Evolutionary conservation across 2,888 invertebrate genomes (phyloP), one percentile per base, ranked within the genome.

Genomic region (Phengaris alcon): DNA sequence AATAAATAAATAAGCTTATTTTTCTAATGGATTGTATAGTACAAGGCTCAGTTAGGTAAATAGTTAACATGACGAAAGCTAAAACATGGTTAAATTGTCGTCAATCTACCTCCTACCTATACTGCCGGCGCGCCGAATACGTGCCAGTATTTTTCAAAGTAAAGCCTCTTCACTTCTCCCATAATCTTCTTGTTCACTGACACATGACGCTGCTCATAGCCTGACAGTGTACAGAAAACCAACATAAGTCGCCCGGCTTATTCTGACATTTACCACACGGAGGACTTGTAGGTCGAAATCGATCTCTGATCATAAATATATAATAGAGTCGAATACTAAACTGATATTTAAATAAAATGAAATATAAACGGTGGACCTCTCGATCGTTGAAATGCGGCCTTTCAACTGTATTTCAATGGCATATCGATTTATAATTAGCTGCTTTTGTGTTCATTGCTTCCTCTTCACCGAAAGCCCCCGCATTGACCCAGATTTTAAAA

Each of bases 371-470:
- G 48, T 48, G 48, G 48, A 22, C 10, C 2, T 4, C 15, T 9
- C 22, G 10, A 59, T 64, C 12, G 64, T 22, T 12, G 35, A 44
- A 64, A 10, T 22, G 59, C 64, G 64, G 35, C 35, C 64, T 35
- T 35, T 10, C 22, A 64, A 35, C 35, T 35, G 35, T 35, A 35
- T 35, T 35, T 44, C 64, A 12, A 2, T 2, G 64, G 64, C 35
- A 35, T 12, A 64, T 64, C 44, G 64, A 64, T 64, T 64, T 64
- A 64, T 64, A 64, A 64, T 64, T 64, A 64, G 64, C 64, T 64
- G 64, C 64, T 64, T 35, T 64, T 64, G 64, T 64, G 44, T 64
- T 35, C 64, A 35, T 35, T 13, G 35, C 35, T 12, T 1, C 64
- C 35, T 22, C 64, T 3, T 35, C 9, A 9, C 2, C 8, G 9